Percentiles rank a stretch among this genome's conserved stretches.
phyloP scores from a whole-genome alignment of 2,113 vertebrate species.

The Dicaeum eximium region DNA sequence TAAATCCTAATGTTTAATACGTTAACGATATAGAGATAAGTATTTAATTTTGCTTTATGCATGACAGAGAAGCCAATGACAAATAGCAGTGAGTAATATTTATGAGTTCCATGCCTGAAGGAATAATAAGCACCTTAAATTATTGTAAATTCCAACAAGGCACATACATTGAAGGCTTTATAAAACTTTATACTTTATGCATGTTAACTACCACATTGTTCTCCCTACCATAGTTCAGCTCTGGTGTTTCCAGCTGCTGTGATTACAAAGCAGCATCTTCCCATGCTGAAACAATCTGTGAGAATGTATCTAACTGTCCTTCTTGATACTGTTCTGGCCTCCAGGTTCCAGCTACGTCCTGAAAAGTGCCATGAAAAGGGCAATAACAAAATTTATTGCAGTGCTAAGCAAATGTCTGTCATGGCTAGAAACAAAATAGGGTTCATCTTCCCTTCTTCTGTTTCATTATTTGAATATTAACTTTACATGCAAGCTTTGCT shows the following conservation, averaged over 20 bases:
- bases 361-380: neutral
- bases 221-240: neutral
- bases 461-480: neutral
- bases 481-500: neutral
- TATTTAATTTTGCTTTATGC: constrained; percentile 59
- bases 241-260: neutral
- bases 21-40: constrained; percentile 65
- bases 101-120: constrained; percentile 61
- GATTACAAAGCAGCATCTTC: neutral
- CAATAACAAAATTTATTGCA: neutral
- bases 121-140: constrained; percentile 55
- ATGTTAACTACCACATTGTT: neutral
- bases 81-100: constrained; percentile 59
- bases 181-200: constrained; percentile 38
- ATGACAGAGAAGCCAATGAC: constrained; percentile 64
- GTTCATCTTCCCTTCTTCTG: neutral
- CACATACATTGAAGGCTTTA: constrained; percentile 41
- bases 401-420: neutral
- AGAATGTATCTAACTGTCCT: neutral
- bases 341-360: neutral
- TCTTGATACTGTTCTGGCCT: neutral
- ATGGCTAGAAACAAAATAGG: neutral
- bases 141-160: constrained; percentile 57
- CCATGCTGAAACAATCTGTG: neutral
- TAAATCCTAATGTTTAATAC: constrained; percentile 63